A percentile compares a stretch with the other conserved stretches of the same genome.
phyloP scores from a whole-genome alignment of 1,140 invertebrate species.

The Hypsibius dujardini region DNA sequence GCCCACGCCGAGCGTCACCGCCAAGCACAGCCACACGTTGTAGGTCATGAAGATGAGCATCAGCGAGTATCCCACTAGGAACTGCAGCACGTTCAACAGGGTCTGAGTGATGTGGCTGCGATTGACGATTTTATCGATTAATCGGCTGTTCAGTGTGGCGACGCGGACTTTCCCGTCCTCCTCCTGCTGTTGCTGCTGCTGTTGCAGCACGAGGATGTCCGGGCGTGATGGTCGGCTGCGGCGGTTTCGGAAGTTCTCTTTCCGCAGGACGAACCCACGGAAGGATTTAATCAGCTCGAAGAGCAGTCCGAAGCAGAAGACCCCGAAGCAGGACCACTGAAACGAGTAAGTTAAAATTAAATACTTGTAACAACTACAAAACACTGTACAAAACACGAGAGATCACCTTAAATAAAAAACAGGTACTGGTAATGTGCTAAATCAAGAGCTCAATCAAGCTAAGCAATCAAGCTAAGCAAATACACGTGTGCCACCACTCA shows the following conservation, averaged over 20 bases:
- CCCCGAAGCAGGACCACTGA: too few relatives aligned
- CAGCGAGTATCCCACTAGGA: slow-evolving; percentile 40
- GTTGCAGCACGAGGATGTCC: too few relatives aligned
- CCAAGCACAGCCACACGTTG: neutral
- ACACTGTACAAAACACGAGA: slow-evolving; percentile 4
- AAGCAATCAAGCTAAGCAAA: slow-evolving; percentile 25
- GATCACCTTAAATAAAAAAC: neutral
- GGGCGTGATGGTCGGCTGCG: too few relatives aligned
- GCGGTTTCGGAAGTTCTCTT: slow-evolving; percentile 3
- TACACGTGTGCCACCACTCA: too few relatives aligned
- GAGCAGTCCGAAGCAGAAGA: neutral
- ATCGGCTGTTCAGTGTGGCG: slow-evolving; percentile 18
- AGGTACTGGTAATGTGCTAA: too few relatives aligned
- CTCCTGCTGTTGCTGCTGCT: too few relatives aligned
- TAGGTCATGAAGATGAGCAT: slow-evolving; percentile 45
- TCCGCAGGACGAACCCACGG: slow-evolving; percentile 25
- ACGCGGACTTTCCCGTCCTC: neutral
- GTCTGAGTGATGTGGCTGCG: slow-evolving; percentile 60
- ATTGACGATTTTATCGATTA: slow-evolving; percentile 22
- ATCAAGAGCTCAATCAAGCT: slow-evolving; percentile 19
- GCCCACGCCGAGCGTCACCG: slow-evolving; percentile 48
- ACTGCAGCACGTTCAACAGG: slow-evolving; percentile 44
- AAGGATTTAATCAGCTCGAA: slow-evolving; percentile 27
- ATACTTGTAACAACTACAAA: too few relatives aligned
- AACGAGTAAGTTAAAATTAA: too few relatives aligned